Base-by-base conservation (phyloP, 2,888 invertebrate genomes). In the Chloromyia formosa region DNA sequence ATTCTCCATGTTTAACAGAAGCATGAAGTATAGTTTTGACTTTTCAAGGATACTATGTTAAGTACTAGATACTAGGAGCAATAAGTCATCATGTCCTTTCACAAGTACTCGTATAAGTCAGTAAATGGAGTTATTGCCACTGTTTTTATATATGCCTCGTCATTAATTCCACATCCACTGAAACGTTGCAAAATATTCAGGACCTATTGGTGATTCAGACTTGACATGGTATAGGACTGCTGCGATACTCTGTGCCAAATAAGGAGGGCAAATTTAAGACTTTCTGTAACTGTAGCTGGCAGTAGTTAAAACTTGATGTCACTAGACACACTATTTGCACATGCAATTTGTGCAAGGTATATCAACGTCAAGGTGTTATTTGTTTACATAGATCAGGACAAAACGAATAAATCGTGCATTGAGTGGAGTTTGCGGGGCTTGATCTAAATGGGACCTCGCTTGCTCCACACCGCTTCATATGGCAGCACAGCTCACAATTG, bases 291-390 rank as follows among this genome's bases (percentile, higher is more conserved):
- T 49, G 12, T 3, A n/a, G 49, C 49, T 49, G 16, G 16, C 49
- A 49, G 2, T 49, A n/a, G 49, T 10, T 49, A 3, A 49, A 49
- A 49, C 23, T 60, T 1, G 60, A 60, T 60, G 60, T 14, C 23
- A 60, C 60, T 23, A 14, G 23, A 14, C 1, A 14, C 3, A 16
- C 54, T 1, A 56, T 20, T 18, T 56, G 56, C 18, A 35, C 18
- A 14, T 7, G 56, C 10, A 71, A 58, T 40, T 53, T 22, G 42
- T 27, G 14, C 35, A 40, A 16, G 40, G 35, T 71, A 56, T 58
- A 58, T 71, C 71, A 71, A 74, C 74, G 66, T 71, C 71, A 49
- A 76, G 74, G 74, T 71, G 76, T 74, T 76, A 73, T 76, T 76
- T 74, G 74, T 71, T 74, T 74, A 76, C 71, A 76, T 68, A 71